phyloP scores from a whole-genome alignment of 2,113 vertebrate genomes.

The Pterocles orientalis region DNA sequence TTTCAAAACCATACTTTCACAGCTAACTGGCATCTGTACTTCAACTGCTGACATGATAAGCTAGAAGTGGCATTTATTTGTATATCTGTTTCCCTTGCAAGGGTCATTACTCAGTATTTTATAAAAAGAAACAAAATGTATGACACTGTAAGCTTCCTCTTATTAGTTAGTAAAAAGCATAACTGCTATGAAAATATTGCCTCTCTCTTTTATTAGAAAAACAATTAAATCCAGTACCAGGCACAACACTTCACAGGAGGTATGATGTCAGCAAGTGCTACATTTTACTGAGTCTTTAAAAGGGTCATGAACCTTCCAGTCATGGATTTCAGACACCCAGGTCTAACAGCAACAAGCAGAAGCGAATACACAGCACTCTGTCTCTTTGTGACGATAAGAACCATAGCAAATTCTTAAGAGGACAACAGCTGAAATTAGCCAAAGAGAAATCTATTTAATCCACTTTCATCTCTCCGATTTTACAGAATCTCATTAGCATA shows the following conservation, averaged over 20 bases:
- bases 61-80: neutral
- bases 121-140: neutral
- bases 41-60: neutral
- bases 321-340: neutral
- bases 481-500: neutral
- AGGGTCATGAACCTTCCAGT: conserved; percentile 28
- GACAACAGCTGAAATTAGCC: neutral
- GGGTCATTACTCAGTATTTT: neutral
- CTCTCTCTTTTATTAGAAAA: neutral
- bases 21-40: neutral
- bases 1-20: neutral
- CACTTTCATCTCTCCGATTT: neutral
- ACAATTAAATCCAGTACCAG: conserved; percentile 3
- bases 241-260: neutral
- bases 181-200: neutral
- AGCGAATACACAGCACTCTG: neutral
- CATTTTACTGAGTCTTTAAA: conserved; percentile 13
- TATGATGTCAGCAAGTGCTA: neutral
- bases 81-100: neutral
- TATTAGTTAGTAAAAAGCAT: neutral
- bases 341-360: neutral
- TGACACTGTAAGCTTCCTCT: neutral
- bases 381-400: neutral
- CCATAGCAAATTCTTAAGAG: neutral
- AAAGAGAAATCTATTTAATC: neutral